Base-by-base conservation (phyloP, 2,797 vertebrate genomes). In the Falco naumanni region DNA sequence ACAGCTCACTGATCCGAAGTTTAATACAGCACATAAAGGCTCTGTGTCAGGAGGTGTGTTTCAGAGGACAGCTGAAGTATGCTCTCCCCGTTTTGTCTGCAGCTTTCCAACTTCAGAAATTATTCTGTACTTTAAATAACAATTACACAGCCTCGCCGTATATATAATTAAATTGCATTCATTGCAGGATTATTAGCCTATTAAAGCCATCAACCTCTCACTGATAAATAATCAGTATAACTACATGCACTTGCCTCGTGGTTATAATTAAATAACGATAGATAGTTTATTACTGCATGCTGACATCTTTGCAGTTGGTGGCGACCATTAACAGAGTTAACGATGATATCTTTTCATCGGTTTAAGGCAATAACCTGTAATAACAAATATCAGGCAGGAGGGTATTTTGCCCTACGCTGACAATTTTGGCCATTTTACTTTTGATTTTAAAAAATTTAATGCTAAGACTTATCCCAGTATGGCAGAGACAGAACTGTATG, bases 161-260 rank as follows among this genome's bases (percentile, higher is more conserved):
- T 17, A 78, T 48, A 39, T 80, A 95, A 92, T 85, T 95, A 92
- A 94, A 92, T 34, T n/a, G 45, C 86, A 84, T 89, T 92, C 95
- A 87, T 89, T 80, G 87, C 70, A 60, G 85, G 68, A 90, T 94
- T 93, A 92, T 87, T 84, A 92, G 78, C 60, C 90, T 43, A 68
- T 93, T 93, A 90, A 92, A 93, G 60, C 78, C 84, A 93, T 90
- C 89, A 94, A 29, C 59, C 83, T 95, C 85, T 93, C 71, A 65
- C 92, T 78, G 94, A 87, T 89, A 97, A 97, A 95, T 95, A 93
- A 96, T 89, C 89, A 66, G 56, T 65, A 26, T 51, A 88, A 79
- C 80, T 24, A 41, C 12, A 43, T 16, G 77, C 54, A 4, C 56
- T 79, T 59, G 80, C 95, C 95, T 84, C 11, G 57, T 84, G 80